A percentile compares a stretch with the other conserved stretches of the same genome.
phyloP scores from a whole-genome alignment of 2,113 vertebrate species.

The Glaucomys volans region DNA sequence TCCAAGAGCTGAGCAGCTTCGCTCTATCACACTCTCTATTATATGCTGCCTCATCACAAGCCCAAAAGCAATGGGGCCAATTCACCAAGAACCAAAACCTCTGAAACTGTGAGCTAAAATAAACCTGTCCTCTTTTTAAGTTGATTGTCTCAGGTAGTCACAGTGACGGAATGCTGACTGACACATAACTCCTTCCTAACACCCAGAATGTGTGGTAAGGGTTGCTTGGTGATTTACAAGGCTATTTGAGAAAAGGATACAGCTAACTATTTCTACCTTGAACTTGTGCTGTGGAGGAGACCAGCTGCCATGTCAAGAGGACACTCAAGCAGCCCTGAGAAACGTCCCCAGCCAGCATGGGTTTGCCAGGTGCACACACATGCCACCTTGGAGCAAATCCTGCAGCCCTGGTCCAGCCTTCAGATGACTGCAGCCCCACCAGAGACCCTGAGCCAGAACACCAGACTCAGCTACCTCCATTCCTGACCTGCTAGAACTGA shows the following conservation, averaged over 20 bases:
- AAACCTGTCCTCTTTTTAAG: not conserved
- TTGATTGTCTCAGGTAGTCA: not conserved
- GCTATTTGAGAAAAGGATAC: not conserved
- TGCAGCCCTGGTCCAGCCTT: not conserved
- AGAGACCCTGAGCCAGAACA: not conserved
- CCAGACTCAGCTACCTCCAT: not conserved
- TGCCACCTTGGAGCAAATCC: not conserved
- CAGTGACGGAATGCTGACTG: not conserved
- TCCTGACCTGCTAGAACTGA: not conserved
- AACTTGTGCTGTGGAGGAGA: not conserved
- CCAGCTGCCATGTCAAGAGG: not conserved
- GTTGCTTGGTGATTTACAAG: not conserved
- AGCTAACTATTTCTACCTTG: not conserved
- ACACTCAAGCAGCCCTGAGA: not conserved
- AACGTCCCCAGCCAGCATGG: not conserved
- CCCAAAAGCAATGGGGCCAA: not conserved
- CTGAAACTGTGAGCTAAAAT: not conserved
- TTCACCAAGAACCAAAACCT: not conserved
- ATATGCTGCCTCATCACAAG: not conserved
- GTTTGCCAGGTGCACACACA: rapidly evolving
- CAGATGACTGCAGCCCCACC: not conserved
- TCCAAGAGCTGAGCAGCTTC: not conserved
- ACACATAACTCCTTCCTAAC: not conserved
- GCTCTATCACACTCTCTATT: not conserved
- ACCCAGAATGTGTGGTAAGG: rapidly evolving